Evolutionary conservation across 2,888 invertebrate species (phyloP).

Genomic region (Sylvicola fuscatus): DNA sequence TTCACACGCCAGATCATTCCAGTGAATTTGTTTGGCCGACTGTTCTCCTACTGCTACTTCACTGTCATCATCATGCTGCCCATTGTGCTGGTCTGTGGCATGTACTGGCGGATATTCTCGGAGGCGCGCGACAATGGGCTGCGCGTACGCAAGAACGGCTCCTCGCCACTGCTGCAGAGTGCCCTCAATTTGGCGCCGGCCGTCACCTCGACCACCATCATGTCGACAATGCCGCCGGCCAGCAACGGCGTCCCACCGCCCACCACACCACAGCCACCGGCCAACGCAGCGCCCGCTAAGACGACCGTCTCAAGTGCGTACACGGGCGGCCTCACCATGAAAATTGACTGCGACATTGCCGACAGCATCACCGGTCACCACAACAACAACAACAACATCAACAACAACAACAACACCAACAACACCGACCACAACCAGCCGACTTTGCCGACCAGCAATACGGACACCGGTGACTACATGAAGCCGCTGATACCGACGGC

Average conservation of each 20-base stretch:
- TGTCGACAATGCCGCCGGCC: slow-evolving; percentile 1
- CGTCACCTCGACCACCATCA: slow-evolving; percentile 1
- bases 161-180: slow-evolving; percentile 24
- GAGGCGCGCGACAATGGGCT: slow-evolving; percentile 25
- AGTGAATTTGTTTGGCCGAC: neutral
- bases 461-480: no score
- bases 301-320: no score
- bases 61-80: slow-evolving; percentile 23
- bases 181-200: slow-evolving; percentile 19
- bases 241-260: slow-evolving; percentile 2
- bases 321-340: slow-evolving; percentile 21
- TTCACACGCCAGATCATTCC: no score
- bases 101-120: slow-evolving; percentile 27
- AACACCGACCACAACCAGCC: no score
- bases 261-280: slow-evolving; percentile 1
- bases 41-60: slow-evolving; percentile 21
- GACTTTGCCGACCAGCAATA: no score
- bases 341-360: slow-evolving; percentile 19
- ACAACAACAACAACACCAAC: no score
- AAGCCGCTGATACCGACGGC: neutral
- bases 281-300: no score
- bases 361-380: no score
- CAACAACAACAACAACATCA: no score
- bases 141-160: slow-evolving; percentile 25
- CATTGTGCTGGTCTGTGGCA: slow-evolving; percentile 24